phyloP scores from a whole-genome alignment of 1,140 invertebrate species.

The Tetranychus urticae region DNA sequence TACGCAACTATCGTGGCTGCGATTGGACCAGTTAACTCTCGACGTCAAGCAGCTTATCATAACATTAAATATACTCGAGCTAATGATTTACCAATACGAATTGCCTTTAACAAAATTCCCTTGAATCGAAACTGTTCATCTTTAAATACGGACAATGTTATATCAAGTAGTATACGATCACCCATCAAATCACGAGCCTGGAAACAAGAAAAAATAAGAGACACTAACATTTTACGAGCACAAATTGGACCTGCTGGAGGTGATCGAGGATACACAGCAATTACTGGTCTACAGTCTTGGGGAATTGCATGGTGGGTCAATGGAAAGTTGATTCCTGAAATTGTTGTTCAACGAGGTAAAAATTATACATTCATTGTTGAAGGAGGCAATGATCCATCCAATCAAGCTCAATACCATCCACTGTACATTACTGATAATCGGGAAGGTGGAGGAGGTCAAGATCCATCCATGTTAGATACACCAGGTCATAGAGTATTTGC shows the following conservation, averaged over 20 bases:
- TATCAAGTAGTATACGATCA: not conserved
- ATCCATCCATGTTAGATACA: conserved; percentile 45
- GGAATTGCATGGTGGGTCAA: conserved; percentile 89
- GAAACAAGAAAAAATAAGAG: conserved; percentile 6
- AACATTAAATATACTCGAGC: conserved; percentile 1
- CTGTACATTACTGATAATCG: conserved; percentile 87
- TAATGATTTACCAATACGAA: not conserved
- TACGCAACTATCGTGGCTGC: conserved; percentile 59
- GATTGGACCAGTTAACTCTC: conserved; percentile 50
- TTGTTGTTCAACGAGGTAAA: conserved; percentile 64
- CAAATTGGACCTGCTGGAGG: conserved; percentile 16
- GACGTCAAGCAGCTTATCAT: conserved; percentile 58
- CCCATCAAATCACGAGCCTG: not conserved
- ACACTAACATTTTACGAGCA: conserved; percentile 11
- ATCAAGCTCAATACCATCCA: conserved; percentile 66
- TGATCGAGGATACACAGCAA: conserved; percentile 13
- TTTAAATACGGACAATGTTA: not conserved
- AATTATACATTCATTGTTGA: conserved; percentile 77
- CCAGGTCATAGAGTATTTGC: conserved; percentile 4
- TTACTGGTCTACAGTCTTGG: conserved; percentile 52
- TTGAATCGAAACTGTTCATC: conserved; percentile 4
- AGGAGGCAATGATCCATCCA: conserved; percentile 49
- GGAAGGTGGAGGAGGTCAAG: conserved; percentile 64
- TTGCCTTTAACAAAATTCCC: not conserved
- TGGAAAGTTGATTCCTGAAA: conserved; percentile 70